phyloP scores from a whole-genome alignment of 2,113 vertebrate genomes.

The Pogona vitticeps region DNA sequence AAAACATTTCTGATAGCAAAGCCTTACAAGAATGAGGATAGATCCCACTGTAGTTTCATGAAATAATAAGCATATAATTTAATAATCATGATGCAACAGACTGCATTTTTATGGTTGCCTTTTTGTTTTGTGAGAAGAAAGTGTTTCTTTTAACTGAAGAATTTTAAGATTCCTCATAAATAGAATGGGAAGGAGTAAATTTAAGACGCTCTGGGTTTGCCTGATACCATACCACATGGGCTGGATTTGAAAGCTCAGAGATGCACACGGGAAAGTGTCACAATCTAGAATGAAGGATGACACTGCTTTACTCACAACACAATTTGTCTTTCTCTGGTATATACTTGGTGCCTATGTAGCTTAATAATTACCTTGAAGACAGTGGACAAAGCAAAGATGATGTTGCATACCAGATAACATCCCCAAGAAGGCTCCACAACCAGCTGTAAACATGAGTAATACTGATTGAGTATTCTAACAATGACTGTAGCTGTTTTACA shows the following conservation, averaged over 20 bases:
- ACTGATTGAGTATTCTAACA: slow-evolving; percentile 62
- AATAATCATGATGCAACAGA: slow-evolving; percentile 45
- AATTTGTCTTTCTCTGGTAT: slow-evolving; percentile 25
- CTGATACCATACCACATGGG: slow-evolving; percentile 37
- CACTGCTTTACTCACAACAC: slow-evolving; percentile 35
- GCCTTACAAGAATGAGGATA: slow-evolving; percentile 62
- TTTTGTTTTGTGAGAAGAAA: slow-evolving; percentile 35
- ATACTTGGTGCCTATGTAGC: slow-evolving; percentile 37
- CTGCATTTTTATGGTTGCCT: slow-evolving; percentile 28
- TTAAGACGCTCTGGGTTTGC: slow-evolving; percentile 58
- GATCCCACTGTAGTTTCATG: slow-evolving; percentile 55
- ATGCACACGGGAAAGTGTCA: slow-evolving; percentile 5
- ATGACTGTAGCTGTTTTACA: slow-evolving; percentile 63
- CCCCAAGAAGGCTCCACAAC: slow-evolving; percentile 56
- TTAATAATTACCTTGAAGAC: slow-evolving; percentile 34
- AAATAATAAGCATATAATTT: slow-evolving; percentile 46
- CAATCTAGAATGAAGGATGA: slow-evolving; percentile 49
- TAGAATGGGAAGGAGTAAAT: slow-evolving; percentile 43
- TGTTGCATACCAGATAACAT: slow-evolving; percentile 58
- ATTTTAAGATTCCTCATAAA: slow-evolving; percentile 38
- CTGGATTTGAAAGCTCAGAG: slow-evolving; percentile 26
- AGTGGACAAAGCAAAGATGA: slow-evolving; percentile 61
- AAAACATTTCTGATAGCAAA: slow-evolving; percentile 54
- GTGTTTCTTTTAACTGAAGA: slow-evolving; percentile 40
- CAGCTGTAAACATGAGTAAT: slow-evolving; percentile 52